These are phyloP conservation scores for Crossocerus cetratus DNA, from an alignment of 2,888 invertebrate species.

Conservation along the genomic window DNA sequence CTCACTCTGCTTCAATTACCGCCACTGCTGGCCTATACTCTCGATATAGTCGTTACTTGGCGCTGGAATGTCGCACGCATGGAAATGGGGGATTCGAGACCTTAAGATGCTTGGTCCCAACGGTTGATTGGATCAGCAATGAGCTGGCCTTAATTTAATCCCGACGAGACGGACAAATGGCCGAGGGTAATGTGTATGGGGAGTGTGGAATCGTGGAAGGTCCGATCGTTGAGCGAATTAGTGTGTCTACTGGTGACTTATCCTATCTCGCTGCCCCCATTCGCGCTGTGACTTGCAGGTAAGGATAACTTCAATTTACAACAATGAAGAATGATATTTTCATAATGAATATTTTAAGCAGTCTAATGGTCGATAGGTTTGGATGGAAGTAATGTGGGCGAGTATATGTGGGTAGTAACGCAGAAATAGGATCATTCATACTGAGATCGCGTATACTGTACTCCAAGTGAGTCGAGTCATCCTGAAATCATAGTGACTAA, in stretches of 20 bases:
- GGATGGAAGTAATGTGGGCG: too few relatives aligned
- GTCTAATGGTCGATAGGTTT: too few relatives aligned
- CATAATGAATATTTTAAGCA: too few relatives aligned
- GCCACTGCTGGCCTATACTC: slow-evolving; percentile 40
- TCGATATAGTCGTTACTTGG: slow-evolving; percentile 57
- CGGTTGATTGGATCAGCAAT: slow-evolving; percentile 19
- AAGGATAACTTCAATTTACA: too few relatives aligned
- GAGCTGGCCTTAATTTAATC: slow-evolving; percentile 24
- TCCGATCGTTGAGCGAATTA: too few relatives aligned
- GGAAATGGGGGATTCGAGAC: slow-evolving; percentile 20
- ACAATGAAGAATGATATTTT: too few relatives aligned
- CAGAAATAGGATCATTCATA: too few relatives aligned
- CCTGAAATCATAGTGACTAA: neutral
- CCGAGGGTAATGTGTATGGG: neutral
- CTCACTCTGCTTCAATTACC: slow-evolving; percentile 64
- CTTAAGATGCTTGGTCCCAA: neutral
- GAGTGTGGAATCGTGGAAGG: too few relatives aligned
- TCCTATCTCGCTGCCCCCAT: too few relatives aligned
- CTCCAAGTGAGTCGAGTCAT: neutral
- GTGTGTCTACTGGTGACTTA: too few relatives aligned
- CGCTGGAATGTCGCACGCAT: slow-evolving; percentile 53
- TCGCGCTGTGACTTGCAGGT: too few relatives aligned
- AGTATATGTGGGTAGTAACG: too few relatives aligned
- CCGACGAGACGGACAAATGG: neutral
- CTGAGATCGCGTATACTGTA: neutral